Evolutionary conservation across 2,113 vertebrate genomes (phyloP), one percentile per base, ranked within the genome.

Genomic region (Abramis brama): DNA sequence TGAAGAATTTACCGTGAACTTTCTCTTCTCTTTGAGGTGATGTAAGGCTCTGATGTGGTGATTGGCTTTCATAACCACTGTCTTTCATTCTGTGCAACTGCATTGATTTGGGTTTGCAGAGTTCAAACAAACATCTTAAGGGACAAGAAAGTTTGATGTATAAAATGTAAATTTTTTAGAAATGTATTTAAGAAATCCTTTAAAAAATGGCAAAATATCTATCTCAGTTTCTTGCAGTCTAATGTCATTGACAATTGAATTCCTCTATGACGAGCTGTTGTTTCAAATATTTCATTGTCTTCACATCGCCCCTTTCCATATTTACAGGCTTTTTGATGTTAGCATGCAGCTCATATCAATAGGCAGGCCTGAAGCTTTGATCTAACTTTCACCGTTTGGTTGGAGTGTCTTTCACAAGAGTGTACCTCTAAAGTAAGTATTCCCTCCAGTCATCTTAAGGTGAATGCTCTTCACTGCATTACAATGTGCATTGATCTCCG

Each of bases 401-500:
- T 91, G 74, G 84, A 89, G 90, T 86, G 88, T 62, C 74, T 92
- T 91, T 83, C 89, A 87, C 87, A 82, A 45, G 71, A 89, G 87
- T 86, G 86, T 79, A 85, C 86, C 89, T 83, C 85, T 78, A 75
- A 75, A 84, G 85, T 88, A 91, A 93, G 92, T 88, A 89, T 90
- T 90, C 86, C 87, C 89, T 85, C 82, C 86, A 86, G 89, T 91
- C 87, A 89, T 89, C 88, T 83, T 86, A 86, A 87, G 33, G 75
- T 62, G 70, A 64, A 86, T 79, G 86, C 83, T 85, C 84, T 64
- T 78, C 81, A 86, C 74, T 66, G 90, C 85, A 83, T 91, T 89
- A 91, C 85, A 88, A 89, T 80, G 55, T 85, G 83, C 86, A 92
- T 89, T 91, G 89, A 91, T 92, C 90, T 60, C 1, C 89, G 66